Conservation (phyloP, 2,113 vertebrate genomes). For the Thalassarche chlororhynchos region DNA sequence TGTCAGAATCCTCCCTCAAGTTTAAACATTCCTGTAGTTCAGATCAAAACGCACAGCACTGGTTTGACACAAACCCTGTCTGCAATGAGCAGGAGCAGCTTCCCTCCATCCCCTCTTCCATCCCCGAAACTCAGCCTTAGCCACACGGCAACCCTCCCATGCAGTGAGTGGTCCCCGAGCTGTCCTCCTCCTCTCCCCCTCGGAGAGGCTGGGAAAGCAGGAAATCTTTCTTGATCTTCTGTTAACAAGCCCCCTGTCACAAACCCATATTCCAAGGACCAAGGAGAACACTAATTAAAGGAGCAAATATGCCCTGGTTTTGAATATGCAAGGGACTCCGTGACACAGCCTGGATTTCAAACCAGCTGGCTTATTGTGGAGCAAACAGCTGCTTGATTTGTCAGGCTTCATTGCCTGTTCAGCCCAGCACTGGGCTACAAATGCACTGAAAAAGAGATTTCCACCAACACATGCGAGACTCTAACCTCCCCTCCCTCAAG, state of each 20-base stretch:
- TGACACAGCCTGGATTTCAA: not conserved
- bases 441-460: not conserved
- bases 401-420: not conserved
- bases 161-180: not conserved
- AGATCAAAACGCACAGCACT: not conserved
- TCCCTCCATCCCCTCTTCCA: not conserved
- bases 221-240: not conserved
- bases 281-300: constrained; percentile 27
- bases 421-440: not conserved
- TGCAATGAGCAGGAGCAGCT: not conserved
- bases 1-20: not conserved
- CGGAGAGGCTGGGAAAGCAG: not conserved
- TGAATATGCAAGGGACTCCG: not conserved
- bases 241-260: not conserved
- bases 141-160: not conserved
- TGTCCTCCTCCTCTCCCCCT: not conserved
- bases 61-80: not conserved
- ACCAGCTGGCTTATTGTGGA: constrained; percentile 52
- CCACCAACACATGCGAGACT: not conserved
- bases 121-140: accelerated
- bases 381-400: constrained; percentile 53
- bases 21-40: not conserved
- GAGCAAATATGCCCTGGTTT: not conserved
- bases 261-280: not conserved
- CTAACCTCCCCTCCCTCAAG: not conserved